Conservation (phyloP, 2,888 invertebrate species). For the Abrostola triplasia region DNA sequence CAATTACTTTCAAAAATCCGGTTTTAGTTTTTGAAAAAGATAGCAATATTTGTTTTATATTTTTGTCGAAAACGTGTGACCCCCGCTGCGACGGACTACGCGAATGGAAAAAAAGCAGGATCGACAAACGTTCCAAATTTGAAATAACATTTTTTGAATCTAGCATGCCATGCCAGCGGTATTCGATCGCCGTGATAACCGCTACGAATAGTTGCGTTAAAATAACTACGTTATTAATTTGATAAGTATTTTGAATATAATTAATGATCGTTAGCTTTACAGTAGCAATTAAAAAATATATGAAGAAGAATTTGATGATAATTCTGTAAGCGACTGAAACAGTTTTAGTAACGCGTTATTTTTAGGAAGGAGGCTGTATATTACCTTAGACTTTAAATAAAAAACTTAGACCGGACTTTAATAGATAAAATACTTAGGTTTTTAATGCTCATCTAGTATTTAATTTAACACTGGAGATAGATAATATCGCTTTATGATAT, state of each 20-base stretch:
- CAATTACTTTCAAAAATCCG: slow-evolving; percentile 43
- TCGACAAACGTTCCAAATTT: slow-evolving; percentile 78
- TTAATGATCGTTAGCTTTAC: slow-evolving; percentile 14
- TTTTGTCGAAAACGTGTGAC: slow-evolving; percentile 65
- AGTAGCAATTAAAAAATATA: neutral
- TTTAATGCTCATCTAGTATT: too few species aligned
- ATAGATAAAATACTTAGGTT: too few species aligned
- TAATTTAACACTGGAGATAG: too few species aligned
- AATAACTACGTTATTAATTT: slow-evolving; percentile 27
- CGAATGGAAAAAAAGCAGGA: slow-evolving; percentile 75
- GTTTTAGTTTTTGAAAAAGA: slow-evolving; percentile 46
- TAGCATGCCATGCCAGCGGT: slow-evolving; percentile 60
- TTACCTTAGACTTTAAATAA: too few species aligned
- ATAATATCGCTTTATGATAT: too few species aligned
- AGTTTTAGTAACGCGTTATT: neutral
- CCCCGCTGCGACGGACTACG: slow-evolving; percentile 62
- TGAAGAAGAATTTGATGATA: too few species aligned
- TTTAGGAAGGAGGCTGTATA: too few species aligned
- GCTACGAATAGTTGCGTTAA: slow-evolving; percentile 36
- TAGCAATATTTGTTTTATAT: slow-evolving; percentile 24
- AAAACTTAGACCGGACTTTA: too few species aligned
- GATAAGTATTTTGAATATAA: slow-evolving; percentile 25
- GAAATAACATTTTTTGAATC: slow-evolving; percentile 64
- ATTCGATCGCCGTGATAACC: slow-evolving; percentile 42
- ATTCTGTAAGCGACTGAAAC: too few species aligned